Conservation (phyloP, 2,888 invertebrate species). For the Aspidiotus rigidus region DNA sequence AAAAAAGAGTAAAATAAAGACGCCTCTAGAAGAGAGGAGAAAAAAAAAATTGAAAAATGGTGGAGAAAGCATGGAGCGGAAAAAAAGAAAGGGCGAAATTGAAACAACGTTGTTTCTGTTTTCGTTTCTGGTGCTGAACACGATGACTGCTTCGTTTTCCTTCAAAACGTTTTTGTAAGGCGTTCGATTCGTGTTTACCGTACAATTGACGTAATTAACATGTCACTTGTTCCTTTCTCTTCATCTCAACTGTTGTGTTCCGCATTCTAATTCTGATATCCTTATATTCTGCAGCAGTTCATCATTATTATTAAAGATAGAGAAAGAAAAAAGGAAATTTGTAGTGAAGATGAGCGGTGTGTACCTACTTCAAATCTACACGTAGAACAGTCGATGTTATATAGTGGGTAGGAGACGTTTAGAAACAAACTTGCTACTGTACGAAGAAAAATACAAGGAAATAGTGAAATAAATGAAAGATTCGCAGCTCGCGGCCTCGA, state of each 20-base stretch:
- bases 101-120: constrained; percentile 24
- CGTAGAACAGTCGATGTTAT: too few relatives aligned
- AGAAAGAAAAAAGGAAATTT: too few relatives aligned
- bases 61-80: neutral
- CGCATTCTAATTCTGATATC: constrained; percentile 10
- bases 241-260: constrained; percentile 17
- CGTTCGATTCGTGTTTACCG: constrained; percentile 30
- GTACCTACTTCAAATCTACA: too few relatives aligned
- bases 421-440: too few relatives aligned
- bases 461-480: too few relatives aligned
- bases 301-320: neutral
- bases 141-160: constrained; percentile 21
- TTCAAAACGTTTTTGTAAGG: constrained; percentile 26
- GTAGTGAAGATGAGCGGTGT: too few relatives aligned
- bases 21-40: neutral
- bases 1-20: neutral
- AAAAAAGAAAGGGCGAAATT: constrained; percentile 18
- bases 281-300: neutral
- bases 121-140: constrained; percentile 11
- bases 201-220: constrained; percentile 33
- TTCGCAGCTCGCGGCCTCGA: too few relatives aligned
- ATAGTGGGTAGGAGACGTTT: too few relatives aligned
- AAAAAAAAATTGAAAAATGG: neutral
- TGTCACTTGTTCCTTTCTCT: constrained; percentile 20
- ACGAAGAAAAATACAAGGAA: too few relatives aligned